phyloP scores from a whole-genome alignment of 1,140 invertebrate genomes.

The Leptonema lineaticorne region DNA sequence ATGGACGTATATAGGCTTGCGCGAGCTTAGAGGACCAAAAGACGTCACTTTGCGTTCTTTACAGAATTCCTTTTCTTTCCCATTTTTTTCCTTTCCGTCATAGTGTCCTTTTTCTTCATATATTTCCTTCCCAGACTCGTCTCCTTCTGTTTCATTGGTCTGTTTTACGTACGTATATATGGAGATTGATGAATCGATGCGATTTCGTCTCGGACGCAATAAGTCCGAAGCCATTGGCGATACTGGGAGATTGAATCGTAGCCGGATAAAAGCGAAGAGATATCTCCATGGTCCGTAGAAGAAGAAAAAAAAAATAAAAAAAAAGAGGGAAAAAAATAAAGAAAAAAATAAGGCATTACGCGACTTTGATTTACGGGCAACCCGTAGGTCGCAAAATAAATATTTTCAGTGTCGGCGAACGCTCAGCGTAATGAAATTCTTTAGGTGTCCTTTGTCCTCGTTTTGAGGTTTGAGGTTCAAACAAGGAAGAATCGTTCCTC shows the following conservation, averaged over 20 bases:
- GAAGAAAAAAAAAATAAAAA: too few relatives aligned
- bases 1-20: neutral
- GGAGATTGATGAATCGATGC: conserved; percentile 39
- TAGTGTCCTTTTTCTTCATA: too few relatives aligned
- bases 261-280: neutral
- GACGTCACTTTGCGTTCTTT: neutral
- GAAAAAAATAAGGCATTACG: conserved; percentile 14
- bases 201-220: conserved; percentile 33
- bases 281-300: neutral
- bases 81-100: too few relatives aligned
- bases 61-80: too few relatives aligned
- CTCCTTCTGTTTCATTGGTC: too few relatives aligned
- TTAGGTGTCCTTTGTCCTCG: conserved; percentile 8
- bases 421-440: conserved; percentile 12
- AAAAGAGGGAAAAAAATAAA: too few relatives aligned
- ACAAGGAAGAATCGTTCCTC: too few relatives aligned
- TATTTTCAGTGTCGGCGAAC: conserved; percentile 14
- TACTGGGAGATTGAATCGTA: neutral
- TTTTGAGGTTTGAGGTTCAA: neutral
- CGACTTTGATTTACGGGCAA: conserved; percentile 13
- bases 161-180: too few relatives aligned
- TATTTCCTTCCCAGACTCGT: too few relatives aligned
- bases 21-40: neutral
- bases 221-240: conserved; percentile 31
- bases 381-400: conserved; percentile 16